These are phyloP conservation scores for Erynnis tages DNA, from an alignment of 2,888 invertebrate species.

Conservation along the genomic window DNA sequence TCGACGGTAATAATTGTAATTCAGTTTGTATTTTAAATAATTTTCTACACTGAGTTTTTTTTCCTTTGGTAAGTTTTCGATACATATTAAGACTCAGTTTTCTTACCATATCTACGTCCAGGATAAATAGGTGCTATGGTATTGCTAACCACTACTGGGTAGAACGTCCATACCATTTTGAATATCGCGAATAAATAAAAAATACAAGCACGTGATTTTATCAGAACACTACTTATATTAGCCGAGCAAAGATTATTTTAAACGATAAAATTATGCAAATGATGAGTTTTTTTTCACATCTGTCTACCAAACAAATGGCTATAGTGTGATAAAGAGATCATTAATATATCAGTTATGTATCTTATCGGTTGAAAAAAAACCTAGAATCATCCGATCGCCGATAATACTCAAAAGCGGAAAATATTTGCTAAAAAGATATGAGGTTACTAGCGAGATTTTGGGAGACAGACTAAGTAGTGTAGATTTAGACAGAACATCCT, in stretches of 20 bases:
- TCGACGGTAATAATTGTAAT: not conserved
- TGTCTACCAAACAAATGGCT: too few species aligned
- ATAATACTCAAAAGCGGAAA: conserved; percentile 23
- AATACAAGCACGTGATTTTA: not conserved
- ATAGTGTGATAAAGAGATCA: not conserved
- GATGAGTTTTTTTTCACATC: too few species aligned
- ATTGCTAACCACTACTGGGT: conserved; percentile 16
- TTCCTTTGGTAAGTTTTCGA: too few species aligned
- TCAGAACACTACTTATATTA: not conserved
- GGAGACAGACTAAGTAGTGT: not conserved
- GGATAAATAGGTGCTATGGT: conserved; percentile 1
- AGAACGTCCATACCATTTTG: conserved; percentile 28
- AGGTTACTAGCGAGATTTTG: conserved; percentile 12
- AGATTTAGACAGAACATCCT: not conserved
- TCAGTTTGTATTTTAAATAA: too few species aligned
- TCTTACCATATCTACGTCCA: conserved; percentile 12
- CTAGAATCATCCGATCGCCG: conserved; percentile 20
- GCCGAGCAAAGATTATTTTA: too few species aligned
- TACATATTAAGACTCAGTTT: too few species aligned
- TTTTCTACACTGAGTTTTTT: too few species aligned
- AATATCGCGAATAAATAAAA: not conserved
- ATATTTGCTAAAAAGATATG: conserved; percentile 10
- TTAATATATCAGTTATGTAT: conserved; percentile 8
- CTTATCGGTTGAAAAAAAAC: conserved; percentile 29
- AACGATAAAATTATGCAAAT: too few species aligned